phyloP scores from a whole-genome alignment of 2,888 invertebrate species.

The Dryobota labecula region DNA sequence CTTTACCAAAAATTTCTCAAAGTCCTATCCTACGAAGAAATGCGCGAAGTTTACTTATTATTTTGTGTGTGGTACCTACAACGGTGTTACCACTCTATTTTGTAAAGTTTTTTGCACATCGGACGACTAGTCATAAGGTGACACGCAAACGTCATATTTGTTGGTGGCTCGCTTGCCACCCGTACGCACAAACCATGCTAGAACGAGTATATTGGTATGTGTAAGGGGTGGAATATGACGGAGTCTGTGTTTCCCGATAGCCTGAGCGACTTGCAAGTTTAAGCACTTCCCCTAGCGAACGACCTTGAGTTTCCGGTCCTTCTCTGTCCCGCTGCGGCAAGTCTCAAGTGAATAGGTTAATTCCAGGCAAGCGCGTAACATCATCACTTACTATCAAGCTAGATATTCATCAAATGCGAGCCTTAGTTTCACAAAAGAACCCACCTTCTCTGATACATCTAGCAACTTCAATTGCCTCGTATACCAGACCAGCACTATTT shows the following conservation, averaged over 20 bases:
- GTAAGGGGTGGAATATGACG: not conserved
- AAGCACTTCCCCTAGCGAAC: too few relatives aligned
- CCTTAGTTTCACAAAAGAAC: not conserved
- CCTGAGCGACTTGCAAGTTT: not conserved
- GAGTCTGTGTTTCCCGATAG: not conserved
- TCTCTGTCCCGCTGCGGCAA: too few relatives aligned
- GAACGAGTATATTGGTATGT: not conserved
- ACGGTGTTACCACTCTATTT: not conserved
- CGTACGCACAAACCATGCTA: not conserved
- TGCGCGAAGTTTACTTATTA: not conserved
- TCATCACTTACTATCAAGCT: not conserved
- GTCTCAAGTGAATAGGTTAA: not conserved
- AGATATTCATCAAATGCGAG: not conserved
- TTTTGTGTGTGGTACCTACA: not conserved
- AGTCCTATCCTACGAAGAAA: too few relatives aligned
- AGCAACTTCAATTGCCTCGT: slow-evolving; percentile 93
- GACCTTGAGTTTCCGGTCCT: too few relatives aligned
- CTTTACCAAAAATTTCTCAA: too few relatives aligned
- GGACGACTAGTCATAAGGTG: not conserved
- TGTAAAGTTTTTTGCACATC: not conserved
- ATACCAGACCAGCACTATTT: slow-evolving; percentile 93
- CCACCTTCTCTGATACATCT: slow-evolving; percentile 91
- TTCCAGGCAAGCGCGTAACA: not conserved
- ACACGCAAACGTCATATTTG: not conserved
- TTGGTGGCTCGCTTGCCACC: not conserved